Evolutionary conservation across 2,888 invertebrate species (phyloP), one percentile per base, ranked within the genome.

Genomic region (Tenthredo livida): DNA sequence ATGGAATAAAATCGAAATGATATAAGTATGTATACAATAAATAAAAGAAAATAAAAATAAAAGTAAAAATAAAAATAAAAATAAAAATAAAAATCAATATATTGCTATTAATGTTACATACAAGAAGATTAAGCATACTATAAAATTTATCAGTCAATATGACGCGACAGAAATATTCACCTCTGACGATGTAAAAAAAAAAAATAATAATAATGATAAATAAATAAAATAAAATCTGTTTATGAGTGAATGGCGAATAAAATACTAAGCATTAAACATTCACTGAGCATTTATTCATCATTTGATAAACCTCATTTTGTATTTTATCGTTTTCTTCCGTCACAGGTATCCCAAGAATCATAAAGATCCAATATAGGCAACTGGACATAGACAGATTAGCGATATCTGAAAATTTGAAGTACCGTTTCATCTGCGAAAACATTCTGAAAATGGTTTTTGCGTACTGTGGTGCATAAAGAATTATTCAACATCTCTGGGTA

Each of bases 61-160:
- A 50, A 70, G 37, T n/a, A n/a, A n/a, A n/a, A n/a, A 37, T 37
- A 37, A 61, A 70, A 85, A 17, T 47, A 80, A 85, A 50, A 70
- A 50, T 70, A 70, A 70, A 77, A 77, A 67, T 15, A 85, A 47
- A 65, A 67, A 83, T 84, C 21, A 37, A 85, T 77, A 84, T 87
- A 86, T 87, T 88, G 88, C 87, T 89, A 90, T 91, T 91, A 91
- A 90, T 91, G 91, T 92, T 91, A 90, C 87, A 88, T 89, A 89
- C 90, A 89, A 87, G 25, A 73, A 73, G 43, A 73, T 21, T 89
- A 90, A 90, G 88, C 86, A 90, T 91, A 91, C 90, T 90, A 90
- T 88, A 88, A 90, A 88, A 91, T 90, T 91, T 91, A 89, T 90
- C 90, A 90, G 90, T 91, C 90, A 88, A 61, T 40, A 65, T 37